These are phyloP conservation scores for Cataglyphis cursor DNA, from an alignment of 2,888 invertebrate genomes.

Conservation along the genomic window DNA sequence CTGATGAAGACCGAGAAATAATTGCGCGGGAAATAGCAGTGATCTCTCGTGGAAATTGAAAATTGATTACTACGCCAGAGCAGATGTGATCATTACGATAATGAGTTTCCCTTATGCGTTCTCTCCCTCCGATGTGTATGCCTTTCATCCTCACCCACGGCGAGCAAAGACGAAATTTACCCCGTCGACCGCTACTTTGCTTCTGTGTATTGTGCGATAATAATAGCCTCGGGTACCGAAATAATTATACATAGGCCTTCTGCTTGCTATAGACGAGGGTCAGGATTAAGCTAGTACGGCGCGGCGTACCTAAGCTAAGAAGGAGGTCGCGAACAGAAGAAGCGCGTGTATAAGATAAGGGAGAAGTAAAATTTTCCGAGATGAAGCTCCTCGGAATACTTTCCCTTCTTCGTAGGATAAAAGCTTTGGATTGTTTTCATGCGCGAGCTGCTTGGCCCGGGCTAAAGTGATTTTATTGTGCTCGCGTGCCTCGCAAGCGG, in stretches of 20 bases:
- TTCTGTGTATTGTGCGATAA: conserved; percentile 56
- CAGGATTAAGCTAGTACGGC: conserved; percentile 63
- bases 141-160: not conserved
- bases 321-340: conserved; percentile 56
- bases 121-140: not conserved
- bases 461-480: conserved; percentile 42
- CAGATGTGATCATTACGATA: conserved; percentile 50
- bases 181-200: conserved; percentile 38
- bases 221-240: conserved; percentile 59
- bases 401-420: not conserved
- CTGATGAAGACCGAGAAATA: conserved; percentile 35
- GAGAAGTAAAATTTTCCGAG: conserved; percentile 39
- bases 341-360: not conserved
- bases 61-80: conserved; percentile 46
- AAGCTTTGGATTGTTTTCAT: not conserved
- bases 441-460: not conserved
- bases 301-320: conserved; percentile 29
- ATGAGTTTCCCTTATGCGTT: conserved; percentile 51
- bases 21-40: conserved; percentile 40
- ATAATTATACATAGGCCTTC: conserved; percentile 66
- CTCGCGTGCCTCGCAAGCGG: conserved; percentile 41
- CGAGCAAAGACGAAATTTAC: conserved; percentile 25
- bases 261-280: conserved; percentile 63
- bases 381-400: conserved; percentile 17
- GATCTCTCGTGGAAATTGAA: conserved; percentile 56